Conservation (phyloP, 2,113 vertebrate species). For the Loxodonta africana region DNA sequence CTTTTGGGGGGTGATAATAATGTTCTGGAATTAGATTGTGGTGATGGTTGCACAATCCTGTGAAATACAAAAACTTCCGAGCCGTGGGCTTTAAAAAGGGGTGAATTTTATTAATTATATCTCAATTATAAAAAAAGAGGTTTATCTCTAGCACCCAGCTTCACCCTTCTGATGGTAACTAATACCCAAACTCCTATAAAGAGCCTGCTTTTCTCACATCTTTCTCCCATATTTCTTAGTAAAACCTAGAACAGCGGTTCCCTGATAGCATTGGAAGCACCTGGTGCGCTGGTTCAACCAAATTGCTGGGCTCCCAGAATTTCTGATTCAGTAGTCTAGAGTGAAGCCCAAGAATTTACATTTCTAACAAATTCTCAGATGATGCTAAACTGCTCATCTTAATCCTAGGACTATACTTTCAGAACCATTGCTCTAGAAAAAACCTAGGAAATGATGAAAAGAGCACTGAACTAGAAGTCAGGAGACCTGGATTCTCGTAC, state of each 20-base stretch:
- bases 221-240: not conserved
- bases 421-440: not conserved
- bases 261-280: not conserved
- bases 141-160: not conserved
- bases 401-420: no score
- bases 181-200: not conserved
- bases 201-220: not conserved
- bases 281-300: not conserved
- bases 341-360: not conserved
- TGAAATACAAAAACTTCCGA: not conserved
- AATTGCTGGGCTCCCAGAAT: not conserved
- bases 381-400: no score
- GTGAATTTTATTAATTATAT: not conserved
- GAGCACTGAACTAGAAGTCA: no score
- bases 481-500: not conserved
- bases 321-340: not conserved
- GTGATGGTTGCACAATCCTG: not conserved
- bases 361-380: not conserved
- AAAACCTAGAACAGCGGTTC: constrained; percentile 28
- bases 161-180: not conserved
- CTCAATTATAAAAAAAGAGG: not conserved
- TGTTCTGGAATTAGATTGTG: constrained; percentile 25
- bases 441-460: not conserved
- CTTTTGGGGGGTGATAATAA: not conserved
- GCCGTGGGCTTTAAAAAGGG: not conserved